phyloP scores from a whole-genome alignment of 2,113 vertebrate genomes.

The Tenrec ecaudatus region DNA sequence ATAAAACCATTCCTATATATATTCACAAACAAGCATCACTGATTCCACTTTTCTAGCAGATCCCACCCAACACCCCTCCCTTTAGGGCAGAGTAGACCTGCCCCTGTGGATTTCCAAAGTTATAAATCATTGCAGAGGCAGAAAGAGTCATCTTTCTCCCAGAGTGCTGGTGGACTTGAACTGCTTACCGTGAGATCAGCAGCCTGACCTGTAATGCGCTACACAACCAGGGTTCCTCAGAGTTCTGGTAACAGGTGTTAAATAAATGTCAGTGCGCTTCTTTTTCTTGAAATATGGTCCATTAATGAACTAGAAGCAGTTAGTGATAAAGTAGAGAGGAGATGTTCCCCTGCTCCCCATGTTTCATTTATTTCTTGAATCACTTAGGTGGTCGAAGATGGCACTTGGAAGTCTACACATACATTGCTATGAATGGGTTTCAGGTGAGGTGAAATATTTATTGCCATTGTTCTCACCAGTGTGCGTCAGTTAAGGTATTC shows the following conservation, averaged over 20 bases:
- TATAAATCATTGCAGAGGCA: too few relatives aligned
- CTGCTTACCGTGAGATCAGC: too few relatives aligned
- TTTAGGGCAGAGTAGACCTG: too few relatives aligned
- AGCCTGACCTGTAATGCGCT: too few relatives aligned
- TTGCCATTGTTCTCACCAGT: not conserved
- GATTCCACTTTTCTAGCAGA: too few relatives aligned
- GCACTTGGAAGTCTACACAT: not conserved
- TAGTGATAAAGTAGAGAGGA: constrained; percentile 48
- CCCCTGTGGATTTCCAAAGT: too few relatives aligned
- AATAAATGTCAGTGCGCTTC: constrained; percentile 52
- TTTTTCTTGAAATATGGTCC: constrained; percentile 50
- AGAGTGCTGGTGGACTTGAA: too few relatives aligned
- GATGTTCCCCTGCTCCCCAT: not conserved
- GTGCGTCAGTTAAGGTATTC: not conserved
- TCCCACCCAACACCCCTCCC: too few relatives aligned
- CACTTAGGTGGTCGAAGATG: not conserved
- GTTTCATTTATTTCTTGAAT: constrained; percentile 46
- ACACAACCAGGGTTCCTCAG: too few relatives aligned
- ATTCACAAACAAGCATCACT: too few relatives aligned
- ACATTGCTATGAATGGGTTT: not conserved
- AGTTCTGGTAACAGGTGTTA: not conserved
- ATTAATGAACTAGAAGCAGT: constrained; percentile 68
- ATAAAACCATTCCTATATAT: too few relatives aligned
- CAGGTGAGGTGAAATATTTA: constrained; percentile 7
- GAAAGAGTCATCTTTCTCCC: too few relatives aligned